Conservation (phyloP, 1,140 invertebrate species). For the Geopemphigus sp. region DNA sequence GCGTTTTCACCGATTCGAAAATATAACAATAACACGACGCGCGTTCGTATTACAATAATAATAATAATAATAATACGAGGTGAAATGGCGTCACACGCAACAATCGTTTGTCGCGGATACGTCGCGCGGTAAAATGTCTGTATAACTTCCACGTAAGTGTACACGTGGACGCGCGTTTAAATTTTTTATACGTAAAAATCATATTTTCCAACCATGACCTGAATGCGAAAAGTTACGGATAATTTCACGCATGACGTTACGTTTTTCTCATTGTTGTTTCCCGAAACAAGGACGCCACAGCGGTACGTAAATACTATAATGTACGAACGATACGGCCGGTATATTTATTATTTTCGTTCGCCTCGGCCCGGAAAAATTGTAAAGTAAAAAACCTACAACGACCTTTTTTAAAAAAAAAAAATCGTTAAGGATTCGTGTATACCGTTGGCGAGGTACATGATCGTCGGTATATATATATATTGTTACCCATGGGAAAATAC, state of each 20-base stretch:
- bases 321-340: not conserved
- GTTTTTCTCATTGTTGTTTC: conserved; percentile 42
- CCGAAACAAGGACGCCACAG: conserved; percentile 15
- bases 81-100: not conserved
- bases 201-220: conserved; percentile 43
- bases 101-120: not conserved
- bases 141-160: not conserved
- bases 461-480: no score
- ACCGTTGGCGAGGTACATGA: no score
- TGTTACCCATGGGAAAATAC: no score
- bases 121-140: not conserved
- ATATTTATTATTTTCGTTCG: not conserved
- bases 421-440: not conserved
- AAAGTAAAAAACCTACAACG: not conserved
- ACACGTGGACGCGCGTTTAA: not conserved
- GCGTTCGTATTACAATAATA: not conserved
- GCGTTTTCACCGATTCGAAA: not conserved
- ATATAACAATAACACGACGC: not conserved
- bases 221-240: conserved; percentile 44
- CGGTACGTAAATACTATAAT: not conserved
- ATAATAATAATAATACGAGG: not conserved
- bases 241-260: conserved; percentile 42
- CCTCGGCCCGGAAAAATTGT: not conserved
- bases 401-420: conserved; percentile 6
- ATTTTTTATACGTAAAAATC: no score